These are phyloP conservation scores for Phocides pigmalion DNA, from an alignment of 1,140 invertebrate species.

Conservation along the genomic window DNA sequence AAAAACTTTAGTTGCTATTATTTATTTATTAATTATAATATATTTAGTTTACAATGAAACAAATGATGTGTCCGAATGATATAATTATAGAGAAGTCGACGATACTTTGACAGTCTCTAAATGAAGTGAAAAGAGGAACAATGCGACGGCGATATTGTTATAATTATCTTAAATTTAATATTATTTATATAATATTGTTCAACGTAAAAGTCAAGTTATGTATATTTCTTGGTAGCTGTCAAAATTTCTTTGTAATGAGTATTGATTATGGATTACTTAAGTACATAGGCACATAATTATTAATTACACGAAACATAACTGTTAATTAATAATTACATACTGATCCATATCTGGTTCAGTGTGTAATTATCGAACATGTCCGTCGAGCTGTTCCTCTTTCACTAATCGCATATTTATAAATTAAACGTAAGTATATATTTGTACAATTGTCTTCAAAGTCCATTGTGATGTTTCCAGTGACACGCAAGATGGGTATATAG, in stretches of 20 bases:
- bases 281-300: neutral
- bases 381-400: constrained; percentile 3
- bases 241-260: neutral
- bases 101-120: constrained; percentile 5
- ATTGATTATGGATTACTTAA: neutral
- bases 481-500: constrained; percentile 1
- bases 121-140: neutral
- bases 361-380: neutral
- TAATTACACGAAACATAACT: no score
- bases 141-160: constrained; percentile 12
- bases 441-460: constrained; percentile 21
- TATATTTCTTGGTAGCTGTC: no score
- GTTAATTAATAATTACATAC: no score
- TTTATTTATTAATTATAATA: constrained; percentile 43
- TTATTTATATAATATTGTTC: no score
- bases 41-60: constrained; percentile 60
- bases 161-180: no score
- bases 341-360: no score
- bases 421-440: constrained; percentile 18
- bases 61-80: constrained; percentile 72
- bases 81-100: constrained; percentile 42
- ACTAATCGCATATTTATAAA: constrained; percentile 11
- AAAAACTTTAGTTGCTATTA: constrained; percentile 49
- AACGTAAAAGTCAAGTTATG: no score
- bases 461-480: constrained; percentile 8